Evolutionary conservation across 2,113 vertebrate species (phyloP).

Genomic region (Cynoglossus semilaevis): DNA sequence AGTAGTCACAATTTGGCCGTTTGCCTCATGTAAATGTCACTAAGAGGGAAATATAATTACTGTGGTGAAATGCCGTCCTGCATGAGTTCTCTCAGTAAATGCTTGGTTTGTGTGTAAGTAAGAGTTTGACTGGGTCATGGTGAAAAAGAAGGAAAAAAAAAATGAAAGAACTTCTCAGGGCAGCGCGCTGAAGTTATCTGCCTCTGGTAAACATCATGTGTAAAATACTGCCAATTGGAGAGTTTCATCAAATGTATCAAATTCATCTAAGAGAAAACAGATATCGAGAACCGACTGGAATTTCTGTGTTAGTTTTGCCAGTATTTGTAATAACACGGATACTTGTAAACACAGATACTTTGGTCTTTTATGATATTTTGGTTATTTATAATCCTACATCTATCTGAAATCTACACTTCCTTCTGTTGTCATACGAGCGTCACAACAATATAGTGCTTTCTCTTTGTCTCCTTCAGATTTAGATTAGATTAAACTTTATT

Average conservation of each 20-base stretch:
- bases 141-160: background rate
- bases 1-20: no score
- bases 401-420: slow-evolving; percentile 69
- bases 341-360: no score
- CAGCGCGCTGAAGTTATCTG: slow-evolving; percentile 18
- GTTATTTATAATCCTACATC: slow-evolving; percentile 40
- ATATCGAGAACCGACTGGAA: no score
- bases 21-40: slow-evolving; percentile 24
- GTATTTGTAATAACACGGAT: no score
- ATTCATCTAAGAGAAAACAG: background rate
- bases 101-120: slow-evolving; percentile 42
- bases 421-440: slow-evolving; percentile 66
- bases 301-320: no score
- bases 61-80: slow-evolving; percentile 41
- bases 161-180: background rate
- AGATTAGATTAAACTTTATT: no score
- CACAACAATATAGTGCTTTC: slow-evolving; percentile 42
- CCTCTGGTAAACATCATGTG: slow-evolving; percentile 12
- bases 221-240: background rate
- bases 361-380: background rate
- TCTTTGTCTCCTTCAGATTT: slow-evolving; percentile 18
- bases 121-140: slow-evolving; percentile 21
- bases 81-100: slow-evolving; percentile 51
- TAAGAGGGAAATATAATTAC: slow-evolving; percentile 50
- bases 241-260: no score